Base-by-base conservation (phyloP, 1,140 invertebrate species). In the Drosophila serrata region DNA sequence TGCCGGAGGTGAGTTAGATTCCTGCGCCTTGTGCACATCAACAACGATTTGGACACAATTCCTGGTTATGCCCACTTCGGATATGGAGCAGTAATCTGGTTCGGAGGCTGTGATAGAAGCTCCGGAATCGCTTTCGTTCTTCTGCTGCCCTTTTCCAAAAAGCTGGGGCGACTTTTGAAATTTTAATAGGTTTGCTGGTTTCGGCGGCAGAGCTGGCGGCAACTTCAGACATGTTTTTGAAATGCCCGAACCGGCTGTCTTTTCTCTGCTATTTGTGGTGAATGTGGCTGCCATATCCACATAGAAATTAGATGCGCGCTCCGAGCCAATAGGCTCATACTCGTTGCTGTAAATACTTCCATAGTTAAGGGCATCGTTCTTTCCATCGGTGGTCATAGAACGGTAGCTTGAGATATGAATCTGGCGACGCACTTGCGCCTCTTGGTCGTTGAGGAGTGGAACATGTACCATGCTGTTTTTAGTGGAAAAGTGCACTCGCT, bases 181-280 rank as follows among this genome's bases (percentile, higher is more conserved):
- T 48, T 92, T 92, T 76, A 88, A 86, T 67, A 93, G 93, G 93
- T 93, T 95, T 49, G 93, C 92, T 12, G 95, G 95, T 81, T 95
- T 95, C 0, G 95, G 95, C 4, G 95, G 95, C 19, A 95, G 73
- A 6, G 94, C 94, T 9, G 95, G 95, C 9, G 85, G 90, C 57
- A 84, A 33, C 67, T 87, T 91, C 8, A 37, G 12, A 11, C 13
- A 39, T 69, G 58, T 45, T 29, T 75, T 67, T 46, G 17, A 24
- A 49, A 24, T 37, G 19, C 11, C 24, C 11, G 17, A 33, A 12
- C 3, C 31, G 35, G 12, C 17, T 27, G 11, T 29, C 7, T 19
- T 24, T 9, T 42, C 35, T 4, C 31, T 9, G 5, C 13, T 35
- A 11, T 69, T 46, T 60, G 35, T 11, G 19, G 22, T 51, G 4